phyloP scores from a whole-genome alignment of 2,888 invertebrate species.

The Pandemis heparana region DNA sequence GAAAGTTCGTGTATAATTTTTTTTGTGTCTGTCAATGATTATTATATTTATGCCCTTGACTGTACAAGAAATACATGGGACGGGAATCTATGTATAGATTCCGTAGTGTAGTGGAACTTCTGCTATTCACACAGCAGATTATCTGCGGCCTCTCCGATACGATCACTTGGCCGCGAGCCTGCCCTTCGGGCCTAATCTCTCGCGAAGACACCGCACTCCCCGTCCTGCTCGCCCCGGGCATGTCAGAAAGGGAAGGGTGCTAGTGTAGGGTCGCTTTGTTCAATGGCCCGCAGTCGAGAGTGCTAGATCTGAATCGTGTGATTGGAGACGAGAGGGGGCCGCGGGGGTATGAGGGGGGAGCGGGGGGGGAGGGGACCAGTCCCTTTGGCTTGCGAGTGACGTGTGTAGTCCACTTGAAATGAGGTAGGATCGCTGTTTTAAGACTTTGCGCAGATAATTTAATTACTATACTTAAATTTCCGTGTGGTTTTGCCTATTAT shows the following conservation, averaged over 20 bases:
- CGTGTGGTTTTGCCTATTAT: not conserved
- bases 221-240: constrained; percentile 1
- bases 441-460: not conserved
- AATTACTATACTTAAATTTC: not conserved
- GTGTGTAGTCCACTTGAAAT: constrained; percentile 32
- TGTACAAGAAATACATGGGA: too few species aligned
- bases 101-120: not conserved
- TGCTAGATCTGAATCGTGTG: constrained; percentile 21
- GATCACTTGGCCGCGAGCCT: constrained; percentile 26
- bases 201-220: constrained; percentile 5
- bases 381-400: constrained; percentile 26
- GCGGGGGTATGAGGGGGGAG: not conserved
- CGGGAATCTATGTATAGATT: not conserved
- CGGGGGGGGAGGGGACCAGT: not conserved
- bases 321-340: not conserved
- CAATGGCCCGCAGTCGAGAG: constrained; percentile 30
- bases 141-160: constrained; percentile 15
- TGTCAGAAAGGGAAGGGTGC: not conserved
- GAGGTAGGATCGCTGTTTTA: constrained; percentile 3
- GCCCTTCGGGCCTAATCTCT: constrained; percentile 27
- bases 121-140: constrained; percentile 10
- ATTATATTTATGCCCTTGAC: not conserved
- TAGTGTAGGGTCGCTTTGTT: constrained; percentile 13
- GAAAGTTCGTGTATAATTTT: too few species aligned
- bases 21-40: too few species aligned